Percentiles rank a stretch among this genome's conserved stretches.
Conservation (phyloP, 1,140 invertebrate genomes). For the Scaptomyza hsui region DNA sequence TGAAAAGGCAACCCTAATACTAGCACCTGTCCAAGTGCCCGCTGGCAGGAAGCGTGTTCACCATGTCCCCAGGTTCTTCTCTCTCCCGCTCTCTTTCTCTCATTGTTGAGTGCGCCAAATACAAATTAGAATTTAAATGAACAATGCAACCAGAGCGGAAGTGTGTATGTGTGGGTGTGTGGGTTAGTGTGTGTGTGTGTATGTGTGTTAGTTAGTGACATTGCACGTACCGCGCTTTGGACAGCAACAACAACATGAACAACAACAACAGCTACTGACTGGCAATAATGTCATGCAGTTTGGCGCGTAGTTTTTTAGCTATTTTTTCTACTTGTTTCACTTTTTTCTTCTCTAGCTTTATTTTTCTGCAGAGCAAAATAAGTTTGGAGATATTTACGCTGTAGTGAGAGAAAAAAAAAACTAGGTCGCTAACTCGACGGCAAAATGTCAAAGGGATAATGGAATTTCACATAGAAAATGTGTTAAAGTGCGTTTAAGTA, state of each 20-base stretch:
- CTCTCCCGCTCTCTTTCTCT: background rate
- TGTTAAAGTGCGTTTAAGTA: conserved; percentile 34
- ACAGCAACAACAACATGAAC: conserved; percentile 34
- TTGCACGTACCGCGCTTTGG: conserved; percentile 59
- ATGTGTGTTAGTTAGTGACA: conserved; percentile 54
- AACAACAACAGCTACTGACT: conserved; percentile 33
- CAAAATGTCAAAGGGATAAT: conserved; percentile 76
- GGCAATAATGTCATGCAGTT: conserved; percentile 78
- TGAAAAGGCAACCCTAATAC: conserved; percentile 14
- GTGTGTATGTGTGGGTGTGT: conserved; percentile 52
- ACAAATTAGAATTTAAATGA: conserved; percentile 83
- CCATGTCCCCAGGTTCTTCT: conserved; percentile 14
- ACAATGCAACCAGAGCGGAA: conserved; percentile 78
- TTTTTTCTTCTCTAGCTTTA: conserved; percentile 17
- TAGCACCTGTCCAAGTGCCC: conserved; percentile 55
- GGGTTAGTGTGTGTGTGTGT: conserved; percentile 29
- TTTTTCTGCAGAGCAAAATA: conserved; percentile 23
- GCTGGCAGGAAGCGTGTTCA: conserved; percentile 66
- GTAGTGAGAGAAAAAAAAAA: conserved; percentile 46
- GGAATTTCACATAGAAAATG: conserved; percentile 57
- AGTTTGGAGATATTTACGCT: conserved; percentile 58
- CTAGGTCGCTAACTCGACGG: conserved; percentile 64
- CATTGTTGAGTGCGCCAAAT: conserved; percentile 77
- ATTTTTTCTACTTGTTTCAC: conserved; percentile 15
- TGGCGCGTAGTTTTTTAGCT: conserved; percentile 54